Conservation (phyloP, 2,888 invertebrate genomes). For the Elmis aenea region DNA sequence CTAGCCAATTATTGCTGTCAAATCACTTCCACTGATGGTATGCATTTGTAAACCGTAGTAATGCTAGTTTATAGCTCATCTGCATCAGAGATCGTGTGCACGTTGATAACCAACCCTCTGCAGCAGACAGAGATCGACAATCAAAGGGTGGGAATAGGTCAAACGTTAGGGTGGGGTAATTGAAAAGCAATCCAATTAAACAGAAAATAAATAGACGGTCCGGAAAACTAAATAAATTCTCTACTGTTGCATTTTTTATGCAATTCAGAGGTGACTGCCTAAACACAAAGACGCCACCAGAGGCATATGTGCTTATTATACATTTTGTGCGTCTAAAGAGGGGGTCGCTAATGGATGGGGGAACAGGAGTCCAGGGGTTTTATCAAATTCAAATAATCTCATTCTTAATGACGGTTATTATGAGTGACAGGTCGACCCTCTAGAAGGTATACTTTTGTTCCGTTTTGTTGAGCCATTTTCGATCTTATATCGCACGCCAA, state of each 20-base stretch:
- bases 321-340: conserved; percentile 24
- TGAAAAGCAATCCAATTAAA: conserved; percentile 28
- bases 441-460: conserved; percentile 5
- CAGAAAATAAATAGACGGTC: conserved; percentile 28
- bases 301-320: conserved; percentile 29
- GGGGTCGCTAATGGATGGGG: conserved; percentile 30
- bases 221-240: conserved; percentile 22
- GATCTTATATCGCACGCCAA: conserved; percentile 6
- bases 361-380: conserved; percentile 27
- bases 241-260: conserved; percentile 22
- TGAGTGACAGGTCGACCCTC: conserved; percentile 26
- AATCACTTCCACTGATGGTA: no score
- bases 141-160: no score
- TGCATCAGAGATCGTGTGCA: no score
- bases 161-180: no score
- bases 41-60: no score
- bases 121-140: no score
- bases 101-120: no score
- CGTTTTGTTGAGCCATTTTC: conserved; percentile 6
- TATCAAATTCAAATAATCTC: conserved; percentile 33
- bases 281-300: conserved; percentile 17
- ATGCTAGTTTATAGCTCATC: no score
- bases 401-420: conserved; percentile 30
- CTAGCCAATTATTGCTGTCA: no score
- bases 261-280: conserved; percentile 10